Conservation (phyloP, 2,113 vertebrate genomes). For the Heterochromis multidens region DNA sequence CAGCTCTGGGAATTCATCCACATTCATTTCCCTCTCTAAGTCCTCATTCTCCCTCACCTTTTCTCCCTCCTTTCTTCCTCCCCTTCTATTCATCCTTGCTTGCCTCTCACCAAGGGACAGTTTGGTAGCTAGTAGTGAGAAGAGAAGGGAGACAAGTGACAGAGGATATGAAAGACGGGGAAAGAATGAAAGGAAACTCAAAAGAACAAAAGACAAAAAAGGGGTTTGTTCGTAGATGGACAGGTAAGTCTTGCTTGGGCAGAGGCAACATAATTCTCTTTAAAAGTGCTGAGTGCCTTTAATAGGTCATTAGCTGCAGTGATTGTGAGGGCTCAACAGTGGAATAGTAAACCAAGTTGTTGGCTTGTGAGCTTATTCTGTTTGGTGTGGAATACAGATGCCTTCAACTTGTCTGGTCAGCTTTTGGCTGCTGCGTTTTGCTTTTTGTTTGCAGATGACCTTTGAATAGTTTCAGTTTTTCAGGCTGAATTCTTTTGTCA, state of each 20-base stretch:
- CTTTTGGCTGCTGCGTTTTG: not conserved
- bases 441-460: not conserved
- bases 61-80: conserved; percentile 12
- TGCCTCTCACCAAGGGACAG: conserved; percentile 55
- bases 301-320: conserved; percentile 1
- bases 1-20: conserved; percentile 32
- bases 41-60: conserved; percentile 33
- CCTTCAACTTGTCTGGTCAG: not conserved
- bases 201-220: conserved; percentile 50
- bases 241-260: conserved; percentile 37
- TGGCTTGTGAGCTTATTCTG: conserved; percentile 7
- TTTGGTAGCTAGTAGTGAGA: conserved; percentile 41
- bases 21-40: conserved; percentile 9
- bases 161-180: conserved; percentile 40
- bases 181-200: conserved; percentile 51
- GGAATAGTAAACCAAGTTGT: conserved; percentile 29
- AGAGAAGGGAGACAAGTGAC: conserved; percentile 2
- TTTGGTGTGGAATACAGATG: conserved; percentile 5
- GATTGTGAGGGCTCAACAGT: conserved; percentile 13
- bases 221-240: conserved; percentile 29
- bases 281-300: not conserved
- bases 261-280: not conserved
- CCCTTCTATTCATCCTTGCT: conserved; percentile 35
- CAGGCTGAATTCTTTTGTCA: not conserved
- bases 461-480: conserved; percentile 20